A percentile compares a stretch with the other conserved stretches of the same genome.
These are phyloP conservation scores for Torymus texanus DNA, from an alignment of 2,888 invertebrate genomes.

Conservation along the genomic window DNA sequence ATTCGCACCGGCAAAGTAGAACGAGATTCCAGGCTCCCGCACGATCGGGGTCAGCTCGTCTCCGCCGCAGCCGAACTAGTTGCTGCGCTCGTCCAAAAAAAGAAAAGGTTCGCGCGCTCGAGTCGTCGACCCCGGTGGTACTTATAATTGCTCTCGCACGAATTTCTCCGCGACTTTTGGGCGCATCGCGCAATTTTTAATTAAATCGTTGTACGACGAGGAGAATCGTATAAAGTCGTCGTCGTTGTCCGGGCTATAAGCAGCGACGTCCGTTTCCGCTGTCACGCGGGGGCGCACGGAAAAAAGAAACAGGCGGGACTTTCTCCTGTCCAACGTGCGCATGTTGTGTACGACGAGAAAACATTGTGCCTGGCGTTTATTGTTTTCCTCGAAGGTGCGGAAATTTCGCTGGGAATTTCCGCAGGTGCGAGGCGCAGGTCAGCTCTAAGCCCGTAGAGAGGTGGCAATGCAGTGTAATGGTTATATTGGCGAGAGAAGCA, in stretches of 20 bases:
- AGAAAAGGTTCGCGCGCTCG: constrained; percentile 16
- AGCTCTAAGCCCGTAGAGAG: neutral
- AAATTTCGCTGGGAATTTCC: constrained; percentile 18
- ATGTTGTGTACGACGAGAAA: neutral
- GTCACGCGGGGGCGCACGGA: neutral
- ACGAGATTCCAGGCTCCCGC: constrained; percentile 18
- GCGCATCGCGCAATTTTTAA: no score
- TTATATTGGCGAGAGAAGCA: no score
- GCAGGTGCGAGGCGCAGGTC: neutral
- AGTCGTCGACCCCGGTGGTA: constrained; percentile 34
- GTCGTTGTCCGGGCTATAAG: neutral
- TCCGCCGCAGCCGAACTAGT: constrained; percentile 20
- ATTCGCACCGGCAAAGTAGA: constrained; percentile 25
- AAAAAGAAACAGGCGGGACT: constrained; percentile 8
- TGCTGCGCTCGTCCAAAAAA: constrained; percentile 5
- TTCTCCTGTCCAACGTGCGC: constrained; percentile 9
- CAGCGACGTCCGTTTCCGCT: constrained; percentile 15
- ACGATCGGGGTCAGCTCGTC: constrained; percentile 42
- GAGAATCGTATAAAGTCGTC: no score
- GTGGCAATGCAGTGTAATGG: no score
- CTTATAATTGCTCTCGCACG: neutral
- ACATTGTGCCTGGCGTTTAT: constrained; percentile 6
- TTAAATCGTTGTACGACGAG: no score
- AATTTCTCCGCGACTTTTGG: constrained; percentile 16
- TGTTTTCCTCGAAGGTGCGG: constrained; percentile 16